phyloP scores from a whole-genome alignment of 2,797 vertebrate species.

The Melanotaenia parkinsoni region DNA sequence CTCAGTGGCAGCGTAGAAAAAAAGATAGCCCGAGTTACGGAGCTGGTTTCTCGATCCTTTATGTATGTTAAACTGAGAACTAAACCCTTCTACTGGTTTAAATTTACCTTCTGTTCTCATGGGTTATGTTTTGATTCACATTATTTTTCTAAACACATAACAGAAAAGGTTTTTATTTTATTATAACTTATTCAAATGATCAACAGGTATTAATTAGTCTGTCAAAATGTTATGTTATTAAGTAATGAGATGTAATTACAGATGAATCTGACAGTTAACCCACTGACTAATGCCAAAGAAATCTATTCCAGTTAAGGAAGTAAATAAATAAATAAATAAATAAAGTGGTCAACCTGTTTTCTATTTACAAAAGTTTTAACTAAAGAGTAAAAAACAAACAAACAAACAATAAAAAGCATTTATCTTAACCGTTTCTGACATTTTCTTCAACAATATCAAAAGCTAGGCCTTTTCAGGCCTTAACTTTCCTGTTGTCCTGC shows the following conservation, averaged over 20 bases:
- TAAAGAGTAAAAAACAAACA: not conserved
- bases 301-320: not conserved
- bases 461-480: not conserved
- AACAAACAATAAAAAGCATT: not conserved
- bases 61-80: not conserved
- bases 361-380: not conserved
- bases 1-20: not conserved
- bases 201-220: not conserved
- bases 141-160: not conserved
- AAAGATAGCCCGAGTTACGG: conserved; percentile 1
- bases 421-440: not conserved
- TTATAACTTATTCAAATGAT: not conserved
- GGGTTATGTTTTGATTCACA: not conserved
- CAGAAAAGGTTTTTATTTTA: not conserved
- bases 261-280: not conserved
- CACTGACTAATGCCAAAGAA: not conserved
- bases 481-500: not conserved
- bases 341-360: not conserved
- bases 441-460: conserved; percentile 1
- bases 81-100: not conserved
- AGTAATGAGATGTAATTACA: not conserved
- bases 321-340: too few relatives aligned
- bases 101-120: not conserved
- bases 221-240: not conserved
- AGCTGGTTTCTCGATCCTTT: too few relatives aligned